Evolutionary conservation across 2,888 invertebrate species (phyloP), one percentile per base, ranked within the genome.

Genomic region (Oscheius sp.): DNA sequence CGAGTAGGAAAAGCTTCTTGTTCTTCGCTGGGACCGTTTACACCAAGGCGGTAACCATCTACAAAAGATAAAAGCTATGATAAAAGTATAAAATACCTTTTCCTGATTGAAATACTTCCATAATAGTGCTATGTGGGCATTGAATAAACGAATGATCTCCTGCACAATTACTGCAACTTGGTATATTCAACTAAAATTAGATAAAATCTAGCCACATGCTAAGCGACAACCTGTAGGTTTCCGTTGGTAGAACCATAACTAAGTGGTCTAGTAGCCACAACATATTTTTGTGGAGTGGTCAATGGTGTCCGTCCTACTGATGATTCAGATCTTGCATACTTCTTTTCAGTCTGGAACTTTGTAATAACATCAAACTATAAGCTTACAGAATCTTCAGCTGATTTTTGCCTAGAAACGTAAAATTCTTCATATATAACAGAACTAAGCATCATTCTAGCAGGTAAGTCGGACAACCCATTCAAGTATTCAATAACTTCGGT

Each of bases 361-460:
- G 2, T 41, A 56, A 21, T 2, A 41, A 35, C 9, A n/a, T n/a
- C n/a, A 35, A 35, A 35, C 3, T 9, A 35, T 13, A 69, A 35
- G 35, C 55, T 1, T 5, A 69, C 73, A 18, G 46, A 16, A 13
- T 69, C 73, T 58, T 75, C 80, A 0, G 72, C 53, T 18, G 74
- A 63, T 16, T 59, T 53, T 2, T 63, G 23, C 9, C 81, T 46
- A 1, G 77, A 73, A 18, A 73, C 71, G 29, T 76, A 70, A 59
- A 81, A 81, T 68, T 81, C 81, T 53, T 81, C 79, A 55, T 73
- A 78, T 18, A 81, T 79, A 7, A 74, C 72, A 12, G 70, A 21
- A 13, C 77, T 76, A 9, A 83, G 66, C 79, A 83, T 79, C 74
- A 83, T 78, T 58, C 79, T 41, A 0, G 82, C 81, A 21, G 82